Evolutionary conservation across 2,888 invertebrate genomes (phyloP), one percentile per base, ranked within the genome.

Genomic region (Microchrysa polita): DNA sequence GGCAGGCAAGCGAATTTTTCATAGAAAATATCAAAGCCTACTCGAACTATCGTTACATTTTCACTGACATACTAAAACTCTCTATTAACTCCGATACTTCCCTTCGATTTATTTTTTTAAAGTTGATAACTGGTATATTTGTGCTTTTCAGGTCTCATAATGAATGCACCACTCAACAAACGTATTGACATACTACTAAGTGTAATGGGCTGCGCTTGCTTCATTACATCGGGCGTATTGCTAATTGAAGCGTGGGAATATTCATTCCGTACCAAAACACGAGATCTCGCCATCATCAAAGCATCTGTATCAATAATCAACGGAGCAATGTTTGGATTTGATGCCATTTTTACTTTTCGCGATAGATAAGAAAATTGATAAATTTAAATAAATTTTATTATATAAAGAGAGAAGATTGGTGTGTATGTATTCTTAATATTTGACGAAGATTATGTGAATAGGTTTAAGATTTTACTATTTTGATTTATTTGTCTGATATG

Each of bases 151-250:
- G 93, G 92, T 72, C 90, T 89, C 79, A 65, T 93, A 61, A 90
- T 92, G 90, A 90, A 90, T 80, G 90, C 92, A 0, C 91, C 91
- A 1, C 88, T 92, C 55, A 91, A 91, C 83, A 90, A 90, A 80
- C 89, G 91, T 79, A 89, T 93, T 77, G 93, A 94, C 79, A 90
- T 94, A 63, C 93, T 92, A 87, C 93, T 91, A 86, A 91, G 92
- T 63, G 82, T 93, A 67, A 85, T 91, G 27, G 94, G 93, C 34
- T 90, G 91, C 63, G 89, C 87, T 0, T 82, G 93, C 1, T 94
- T 93, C 83, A 86, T 93, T 60, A 89, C 91, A 22, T 89, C 91
- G 40, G 94, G 93, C 27, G 90, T 91, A 1, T 81, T 93, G 67
- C 87, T 91, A 75, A 92, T 93, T 80, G 89, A 92, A 80, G 87